Evolutionary conservation across 1,140 invertebrate genomes (phyloP).

Genomic region (Notospermus geniculatus): DNA sequence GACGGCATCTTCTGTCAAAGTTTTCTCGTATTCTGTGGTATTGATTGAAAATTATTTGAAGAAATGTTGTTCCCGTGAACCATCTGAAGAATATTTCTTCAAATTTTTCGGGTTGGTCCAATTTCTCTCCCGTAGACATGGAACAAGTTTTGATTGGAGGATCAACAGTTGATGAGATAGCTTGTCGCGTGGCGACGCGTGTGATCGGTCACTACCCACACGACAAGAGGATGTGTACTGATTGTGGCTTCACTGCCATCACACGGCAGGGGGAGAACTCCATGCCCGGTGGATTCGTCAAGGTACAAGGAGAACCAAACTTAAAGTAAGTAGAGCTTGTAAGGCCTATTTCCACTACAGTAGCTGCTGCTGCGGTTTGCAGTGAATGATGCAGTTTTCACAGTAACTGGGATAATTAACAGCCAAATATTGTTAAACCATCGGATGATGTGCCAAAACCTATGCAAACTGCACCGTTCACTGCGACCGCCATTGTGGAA

Average conservation of each 20-base stretch:
- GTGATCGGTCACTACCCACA: slow-evolving; percentile 46
- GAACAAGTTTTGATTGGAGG: slow-evolving; percentile 37
- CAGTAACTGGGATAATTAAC: too few relatives aligned
- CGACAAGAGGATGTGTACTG: slow-evolving; percentile 42
- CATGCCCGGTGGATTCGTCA: slow-evolving; percentile 18
- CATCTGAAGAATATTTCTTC: background rate
- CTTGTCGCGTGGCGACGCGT: slow-evolving; percentile 42
- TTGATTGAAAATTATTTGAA: too few relatives aligned
- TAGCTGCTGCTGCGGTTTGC: too few relatives aligned
- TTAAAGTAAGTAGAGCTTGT: slow-evolving; percentile 36
- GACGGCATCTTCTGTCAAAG: too few relatives aligned
- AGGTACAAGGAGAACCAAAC: slow-evolving; percentile 34
- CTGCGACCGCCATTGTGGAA: too few relatives aligned
- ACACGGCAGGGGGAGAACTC: slow-evolving; percentile 29
- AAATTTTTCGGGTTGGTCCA: background rate
- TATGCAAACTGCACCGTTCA: too few relatives aligned
- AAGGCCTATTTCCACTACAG: too few relatives aligned
- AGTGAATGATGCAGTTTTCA: too few relatives aligned
- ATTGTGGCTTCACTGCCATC: slow-evolving; percentile 47
- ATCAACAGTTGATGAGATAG: slow-evolving; percentile 39
- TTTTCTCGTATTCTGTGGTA: too few relatives aligned
- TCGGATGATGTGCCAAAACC: too few relatives aligned
- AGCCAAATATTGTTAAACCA: too few relatives aligned
- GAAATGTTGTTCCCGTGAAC: too few relatives aligned
- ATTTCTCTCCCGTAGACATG: slow-evolving; percentile 35